A percentile compares a stretch with the other conserved stretches of the same genome.
phyloP scores from a whole-genome alignment of 2,888 invertebrate species.

The Conchocele bisecta region DNA sequence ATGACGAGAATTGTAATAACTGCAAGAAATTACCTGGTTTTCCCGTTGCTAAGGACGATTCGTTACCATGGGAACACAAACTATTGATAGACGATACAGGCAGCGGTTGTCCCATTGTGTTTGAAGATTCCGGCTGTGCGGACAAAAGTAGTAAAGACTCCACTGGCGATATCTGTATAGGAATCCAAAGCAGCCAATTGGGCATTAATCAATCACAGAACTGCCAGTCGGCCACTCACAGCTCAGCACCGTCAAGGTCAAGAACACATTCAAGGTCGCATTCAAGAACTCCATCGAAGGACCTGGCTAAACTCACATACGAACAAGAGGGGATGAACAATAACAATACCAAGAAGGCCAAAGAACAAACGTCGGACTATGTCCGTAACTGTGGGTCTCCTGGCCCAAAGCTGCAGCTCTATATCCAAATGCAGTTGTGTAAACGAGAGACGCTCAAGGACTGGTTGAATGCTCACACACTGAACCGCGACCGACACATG shows the following conservation, averaged over 20 bases:
- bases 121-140: constrained; percentile 82
- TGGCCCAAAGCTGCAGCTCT: constrained; percentile 87
- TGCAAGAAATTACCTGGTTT: too few species aligned
- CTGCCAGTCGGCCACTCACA: neutral
- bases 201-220: neutral
- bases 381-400: too few species aligned
- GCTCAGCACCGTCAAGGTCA: constrained; percentile 18
- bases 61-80: constrained; percentile 51
- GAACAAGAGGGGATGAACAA: constrained; percentile 30
- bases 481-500: constrained; percentile 70
- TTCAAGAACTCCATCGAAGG: constrained; percentile 17
- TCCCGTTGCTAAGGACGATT: constrained; percentile 7
- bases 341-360: too few species aligned
- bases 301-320: constrained; percentile 30
- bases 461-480: constrained; percentile 87
- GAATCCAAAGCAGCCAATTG: constrained; percentile 19
- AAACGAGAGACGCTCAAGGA: constrained; percentile 93
- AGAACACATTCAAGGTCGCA: constrained; percentile 27
- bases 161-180: constrained; percentile 51
- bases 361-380: too few species aligned
- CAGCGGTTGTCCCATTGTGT: constrained; percentile 84
- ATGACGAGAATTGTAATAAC: constrained; percentile 14
- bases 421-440: constrained; percentile 99
- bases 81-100: constrained; percentile 39
- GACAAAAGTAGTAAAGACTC: constrained; percentile 64